Evolutionary conservation across 2,888 invertebrate species (phyloP).

Genomic region (Pterostichus niger): DNA sequence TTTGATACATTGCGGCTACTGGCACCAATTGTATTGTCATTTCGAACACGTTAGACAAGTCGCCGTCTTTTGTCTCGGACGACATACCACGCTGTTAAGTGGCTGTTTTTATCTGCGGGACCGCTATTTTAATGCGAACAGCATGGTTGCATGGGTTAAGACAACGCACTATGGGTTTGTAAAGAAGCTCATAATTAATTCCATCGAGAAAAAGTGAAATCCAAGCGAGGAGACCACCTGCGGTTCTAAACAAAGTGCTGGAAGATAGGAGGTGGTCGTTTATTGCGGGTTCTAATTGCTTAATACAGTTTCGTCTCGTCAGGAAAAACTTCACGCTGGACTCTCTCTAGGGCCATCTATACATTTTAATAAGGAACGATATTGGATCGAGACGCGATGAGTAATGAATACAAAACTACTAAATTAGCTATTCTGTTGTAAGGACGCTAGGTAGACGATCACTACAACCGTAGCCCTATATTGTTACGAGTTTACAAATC

Average conservation of each 20-base stretch:
- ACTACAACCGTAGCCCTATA: conserved; percentile 8
- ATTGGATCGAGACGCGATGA: conserved; percentile 39
- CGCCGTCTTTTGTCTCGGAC: conserved; percentile 63
- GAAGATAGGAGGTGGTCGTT: conserved; percentile 29
- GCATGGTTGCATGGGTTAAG: conserved; percentile 44
- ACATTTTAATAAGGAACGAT: conserved; percentile 38
- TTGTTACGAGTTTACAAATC: conserved; percentile 4
- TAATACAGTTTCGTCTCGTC: conserved; percentile 44
- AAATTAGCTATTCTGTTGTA: conserved; percentile 33
- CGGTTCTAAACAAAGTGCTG: conserved; percentile 47
- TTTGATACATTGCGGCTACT: conserved; percentile 64
- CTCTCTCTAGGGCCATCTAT: neutral
- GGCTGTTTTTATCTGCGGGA: conserved; percentile 51
- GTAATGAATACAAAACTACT: conserved; percentile 38
- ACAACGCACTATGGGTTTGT: conserved; percentile 56
- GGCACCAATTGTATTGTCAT: conserved; percentile 65
- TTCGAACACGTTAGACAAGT: conserved; percentile 66
- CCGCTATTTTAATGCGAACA: conserved; percentile 54
- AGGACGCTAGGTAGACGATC: conserved; percentile 3
- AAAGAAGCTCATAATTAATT: conserved; percentile 57
- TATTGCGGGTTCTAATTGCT: conserved; percentile 54
- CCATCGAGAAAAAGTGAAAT: conserved; percentile 56
- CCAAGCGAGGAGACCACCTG: conserved; percentile 53
- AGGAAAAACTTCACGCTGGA: conserved; percentile 4
- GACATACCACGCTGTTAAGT: conserved; percentile 65